Conservation (phyloP, 2,797 vertebrate genomes). For the Melanogrammus aeglefinus region DNA sequence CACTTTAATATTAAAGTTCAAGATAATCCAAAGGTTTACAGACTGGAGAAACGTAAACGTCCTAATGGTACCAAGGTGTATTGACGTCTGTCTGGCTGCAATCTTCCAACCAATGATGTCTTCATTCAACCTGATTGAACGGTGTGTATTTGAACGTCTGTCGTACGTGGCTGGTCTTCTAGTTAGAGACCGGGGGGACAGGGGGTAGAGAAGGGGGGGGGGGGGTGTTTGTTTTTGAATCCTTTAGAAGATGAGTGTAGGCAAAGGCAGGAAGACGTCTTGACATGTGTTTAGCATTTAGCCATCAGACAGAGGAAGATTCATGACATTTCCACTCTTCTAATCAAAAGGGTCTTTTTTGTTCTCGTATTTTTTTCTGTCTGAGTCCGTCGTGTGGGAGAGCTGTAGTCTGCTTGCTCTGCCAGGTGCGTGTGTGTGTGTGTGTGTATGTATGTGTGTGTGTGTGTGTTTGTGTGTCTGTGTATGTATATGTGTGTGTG, state of each 20-base stretch:
- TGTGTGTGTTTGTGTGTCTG: slow-evolving; percentile 11
- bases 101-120: background rate
- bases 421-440: slow-evolving; percentile 49
- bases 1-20: no score
- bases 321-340: slow-evolving; percentile 55
- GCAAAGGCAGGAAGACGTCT: slow-evolving; percentile 45
- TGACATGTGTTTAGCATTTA: slow-evolving; percentile 69
- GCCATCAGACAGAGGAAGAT: slow-evolving; percentile 57
- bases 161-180: slow-evolving; percentile 33
- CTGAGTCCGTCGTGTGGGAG: slow-evolving; percentile 52
- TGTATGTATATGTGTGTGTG: slow-evolving; percentile 24
- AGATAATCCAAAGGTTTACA: no score
- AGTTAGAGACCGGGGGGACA: slow-evolving; percentile 25
- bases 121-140: background rate
- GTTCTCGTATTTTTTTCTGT: slow-evolving; percentile 42
- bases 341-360: slow-evolving; percentile 63
- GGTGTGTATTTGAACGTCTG: slow-evolving; percentile 21
- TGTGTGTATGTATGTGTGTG: slow-evolving; percentile 36
- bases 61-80: no score
- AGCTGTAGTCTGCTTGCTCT: slow-evolving; percentile 49
- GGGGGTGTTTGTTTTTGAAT: slow-evolving; percentile 37
- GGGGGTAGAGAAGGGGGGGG: slow-evolving; percentile 15
- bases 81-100: no score
- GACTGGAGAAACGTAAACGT: no score
- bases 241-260: slow-evolving; percentile 35